Percentiles rank a stretch among this genome's conserved stretches.
phyloP scores from a whole-genome alignment of 92 coral and sea anemone species.

The Porites rus region DNA sequence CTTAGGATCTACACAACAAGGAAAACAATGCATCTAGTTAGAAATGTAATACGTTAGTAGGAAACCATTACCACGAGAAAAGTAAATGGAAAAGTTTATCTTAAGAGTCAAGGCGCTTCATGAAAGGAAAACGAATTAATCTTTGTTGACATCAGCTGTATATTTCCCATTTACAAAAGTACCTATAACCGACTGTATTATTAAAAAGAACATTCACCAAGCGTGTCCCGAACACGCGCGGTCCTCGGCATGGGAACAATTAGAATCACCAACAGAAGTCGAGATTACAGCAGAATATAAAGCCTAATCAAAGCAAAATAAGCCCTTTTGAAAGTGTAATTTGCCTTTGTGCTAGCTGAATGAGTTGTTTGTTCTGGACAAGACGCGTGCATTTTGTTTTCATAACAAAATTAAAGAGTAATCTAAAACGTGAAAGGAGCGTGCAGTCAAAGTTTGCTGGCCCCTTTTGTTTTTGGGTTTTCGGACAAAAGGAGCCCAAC shows the following conservation, averaged over 20 bases:
- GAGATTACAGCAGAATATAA: conserved; percentile 20
- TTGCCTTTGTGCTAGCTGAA: conserved; percentile 56
- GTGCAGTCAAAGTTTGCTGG: conserved; percentile 40
- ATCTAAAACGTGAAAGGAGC: conserved; percentile 64
- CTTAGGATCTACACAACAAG: conserved; percentile 30
- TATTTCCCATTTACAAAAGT: conserved; percentile 38
- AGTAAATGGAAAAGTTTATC: conserved; percentile 45
- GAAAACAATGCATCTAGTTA: not conserved
- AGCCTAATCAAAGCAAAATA: conserved; percentile 33
- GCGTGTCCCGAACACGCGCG: conserved; percentile 6
- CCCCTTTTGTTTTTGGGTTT: conserved; percentile 36
- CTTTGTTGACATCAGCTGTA: conserved; percentile 60
- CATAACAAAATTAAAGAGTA: conserved; percentile 59
- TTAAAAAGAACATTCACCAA: not conserved
- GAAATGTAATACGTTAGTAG: conserved; percentile 45
- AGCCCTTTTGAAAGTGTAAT: conserved; percentile 53
- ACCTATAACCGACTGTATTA: conserved; percentile 20
- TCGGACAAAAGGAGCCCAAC: conserved; percentile 49
- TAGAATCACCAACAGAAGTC: not conserved
- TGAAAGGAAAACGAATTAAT: conserved; percentile 47
- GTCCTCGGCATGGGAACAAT: not conserved
- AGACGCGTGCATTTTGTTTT: conserved; percentile 62
- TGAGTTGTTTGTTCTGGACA: conserved; percentile 59
- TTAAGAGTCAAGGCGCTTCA: conserved; percentile 36
- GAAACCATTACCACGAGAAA: conserved; percentile 42